Evolutionary conservation across 2,797 vertebrate genomes (phyloP), one percentile per base, ranked within the genome.

Genomic region (Apodemus agrarius): DNA sequence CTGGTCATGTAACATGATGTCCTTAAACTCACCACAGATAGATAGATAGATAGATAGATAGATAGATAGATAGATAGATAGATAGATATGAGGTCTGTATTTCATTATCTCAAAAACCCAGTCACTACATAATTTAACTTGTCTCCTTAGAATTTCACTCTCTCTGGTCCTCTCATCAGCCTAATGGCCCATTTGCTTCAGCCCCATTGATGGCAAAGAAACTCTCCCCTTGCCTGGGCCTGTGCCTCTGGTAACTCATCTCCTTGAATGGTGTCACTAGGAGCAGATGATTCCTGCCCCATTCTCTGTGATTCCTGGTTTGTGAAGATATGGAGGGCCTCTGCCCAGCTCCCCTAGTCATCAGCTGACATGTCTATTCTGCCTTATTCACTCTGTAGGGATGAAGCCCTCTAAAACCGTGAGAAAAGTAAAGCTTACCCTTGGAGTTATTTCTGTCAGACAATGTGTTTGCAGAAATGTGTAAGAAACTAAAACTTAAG

Each of bases 171-270:
- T 76, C 21, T 78, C 59, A 19, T 10, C 17, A 8, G 19, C 11
- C 17, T 34, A 43, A n/a, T 17, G 29, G 57, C 6, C 21, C 34
- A 6, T 4, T 59, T 16, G 17, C 22, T 3, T 13, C 49, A 49
- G 10, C 49, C 29, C 29, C 8, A 22, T 2, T 10, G 29, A 43
- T 14, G 49, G 37, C 4, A 49, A 29, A 19, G 13, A 54, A 54
- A 11, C 0, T 0, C 1, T 6, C n/a, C 37, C 14, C 26, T 61
- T 37, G 26, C 17, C 6, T 13, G 0, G 6, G 0, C 2, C 34
- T 91, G 9, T 11, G 37, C 3, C 11, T 31, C 1, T 46, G 49
- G 57, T 17, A 49, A 9, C 5, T 12, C 26, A 40, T 24, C 72
- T 31, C 6, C 26, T 11, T n/a, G 21, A 63, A 6, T 37, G 26